Percentiles rank a stretch among this genome's conserved stretches.
phyloP scores from a whole-genome alignment of 2,113 vertebrate species.

The Percina caprodes region DNA sequence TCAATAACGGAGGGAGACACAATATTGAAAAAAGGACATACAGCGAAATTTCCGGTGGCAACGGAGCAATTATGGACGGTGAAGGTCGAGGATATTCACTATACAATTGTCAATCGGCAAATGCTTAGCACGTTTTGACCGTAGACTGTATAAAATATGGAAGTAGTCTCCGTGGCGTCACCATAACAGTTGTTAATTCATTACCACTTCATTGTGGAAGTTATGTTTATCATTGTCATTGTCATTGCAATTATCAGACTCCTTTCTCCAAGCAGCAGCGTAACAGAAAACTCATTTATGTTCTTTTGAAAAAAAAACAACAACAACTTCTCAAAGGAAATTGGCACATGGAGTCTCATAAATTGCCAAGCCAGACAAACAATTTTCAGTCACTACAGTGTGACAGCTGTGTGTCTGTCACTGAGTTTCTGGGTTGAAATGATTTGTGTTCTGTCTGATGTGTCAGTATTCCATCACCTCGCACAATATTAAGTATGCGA shows the following conservation, averaged over 20 bases:
- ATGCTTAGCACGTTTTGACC: too few species aligned
- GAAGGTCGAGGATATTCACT: too few species aligned
- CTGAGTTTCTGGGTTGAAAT: conserved; percentile 66
- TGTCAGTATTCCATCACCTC: conserved; percentile 69
- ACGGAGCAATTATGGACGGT: too few species aligned
- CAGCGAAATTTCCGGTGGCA: too few species aligned
- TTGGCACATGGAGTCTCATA: conserved; percentile 48
- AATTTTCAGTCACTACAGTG: conserved; percentile 61
- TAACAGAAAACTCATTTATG: conserved; percentile 12
- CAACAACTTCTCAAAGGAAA: conserved; percentile 51
- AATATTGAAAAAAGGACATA: too few species aligned
- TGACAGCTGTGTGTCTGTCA: conserved; percentile 70
- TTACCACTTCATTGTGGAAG: not conserved
- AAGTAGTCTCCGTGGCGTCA: too few species aligned
- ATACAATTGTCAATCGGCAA: too few species aligned
- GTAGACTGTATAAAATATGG: too few species aligned
- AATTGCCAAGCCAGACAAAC: conserved; percentile 47
- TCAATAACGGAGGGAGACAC: not conserved
- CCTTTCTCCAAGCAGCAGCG: conserved; percentile 9
- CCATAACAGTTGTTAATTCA: conserved; percentile 14
- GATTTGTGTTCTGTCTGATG: conserved; percentile 73
- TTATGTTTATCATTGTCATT: conserved; percentile 29
- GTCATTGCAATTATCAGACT: conserved; percentile 18
- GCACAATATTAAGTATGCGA: conserved; percentile 25
- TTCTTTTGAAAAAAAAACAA: not conserved